Base-by-base conservation (phyloP, 2,888 invertebrate species). In the Hirtodrosophila histrioides region DNA sequence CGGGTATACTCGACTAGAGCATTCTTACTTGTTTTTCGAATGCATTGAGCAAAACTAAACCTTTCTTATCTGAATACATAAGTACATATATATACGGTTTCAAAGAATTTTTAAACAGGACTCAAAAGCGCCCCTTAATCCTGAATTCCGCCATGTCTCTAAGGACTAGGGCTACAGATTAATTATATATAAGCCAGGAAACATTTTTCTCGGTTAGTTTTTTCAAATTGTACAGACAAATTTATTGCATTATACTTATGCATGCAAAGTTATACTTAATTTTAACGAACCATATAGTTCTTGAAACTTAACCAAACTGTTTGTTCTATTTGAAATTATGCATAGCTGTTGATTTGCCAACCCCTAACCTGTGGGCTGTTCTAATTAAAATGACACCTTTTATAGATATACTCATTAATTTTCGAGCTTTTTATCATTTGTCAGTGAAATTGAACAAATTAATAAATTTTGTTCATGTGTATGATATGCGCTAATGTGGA, bases 401-500 rank as follows among this genome's bases (percentile, higher is more conserved):
- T 45, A 49, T 48, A 57, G 65, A 78, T 81, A 81, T 51, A 36
- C 58, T 48, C 78, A 75, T 81, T 79, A 77, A 75, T 82, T 86
- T 64, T 75, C 66, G 69, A 79, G 83, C 86, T 85, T 85, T 84
- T 85, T 85, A 87, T 84, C 87, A 87, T 84, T 84, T 84, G 84
- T 84, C 84, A 87, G 69, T 66, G 55, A 51, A 86, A 86, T 84
- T 87, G 70, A 80, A 78, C 86, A 84, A 84, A 84, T 84, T 84
- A 85, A 84, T 84, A 87, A 87, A 85, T 84, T 60, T 64, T 78
- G n/a, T 43, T 58, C 70, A 57, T 64, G 55, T 53, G 76, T 57
- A 64, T 65, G 60, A 69, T 73, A 72, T 65, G 84, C 67, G 73
- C 61, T 79, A 81, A 86, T 79, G 86, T 74, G 77, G 75, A 86